A percentile compares a stretch with the other conserved stretches of the same genome.
phyloP scores from a whole-genome alignment of 2,113 vertebrate genomes.

The Oryctolagus cuniculus region mOryCun1.1 NC_091436.1:42870001-42870500 shows the following conservation, averaged over 20 bases:
- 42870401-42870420: constrained; percentile 20
- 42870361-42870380: constrained; percentile 26
- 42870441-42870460: constrained; percentile 61
- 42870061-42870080: constrained; percentile 18
- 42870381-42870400: constrained; percentile 20
- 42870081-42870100: background rate
- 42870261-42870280: background rate
- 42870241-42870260: background rate
- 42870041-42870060: constrained; percentile 17
- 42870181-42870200: background rate
- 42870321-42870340: background rate
- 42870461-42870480: constrained; percentile 76
- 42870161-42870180: background rate
- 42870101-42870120: background rate
- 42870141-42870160: constrained; percentile 18
- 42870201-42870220: background rate
- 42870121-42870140: constrained; percentile 41
- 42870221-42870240: background rate
- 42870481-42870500: constrained; percentile 57
- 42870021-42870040: constrained; percentile 43
- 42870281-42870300: constrained; percentile 33
- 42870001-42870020: background rate
- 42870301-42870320: constrained; percentile 45
- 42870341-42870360: background rate
- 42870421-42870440: constrained; percentile 39